Percentiles rank a stretch among this genome's conserved stretches.
Evolutionary conservation across 2,797 vertebrate species (phyloP).

Genomic region (Benthosema pterotum): DNA sequence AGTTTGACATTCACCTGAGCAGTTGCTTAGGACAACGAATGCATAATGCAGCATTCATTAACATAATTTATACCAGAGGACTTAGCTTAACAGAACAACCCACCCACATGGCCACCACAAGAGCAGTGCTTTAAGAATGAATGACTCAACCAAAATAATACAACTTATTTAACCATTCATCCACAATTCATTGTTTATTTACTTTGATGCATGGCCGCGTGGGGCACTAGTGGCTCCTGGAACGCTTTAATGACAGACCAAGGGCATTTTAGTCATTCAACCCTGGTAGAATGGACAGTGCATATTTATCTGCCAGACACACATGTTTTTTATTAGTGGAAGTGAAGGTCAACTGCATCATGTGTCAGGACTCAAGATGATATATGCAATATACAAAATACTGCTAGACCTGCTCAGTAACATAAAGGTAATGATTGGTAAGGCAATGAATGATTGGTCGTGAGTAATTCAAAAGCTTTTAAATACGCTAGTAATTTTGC

Average conservation of each 20-base stretch:
- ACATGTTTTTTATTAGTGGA: slow-evolving; percentile 6
- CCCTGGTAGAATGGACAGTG: slow-evolving; percentile 17
- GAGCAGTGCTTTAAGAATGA: too few species aligned
- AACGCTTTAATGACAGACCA: slow-evolving; percentile 23
- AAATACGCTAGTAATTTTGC: too few species aligned
- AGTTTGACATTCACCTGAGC: too few species aligned
- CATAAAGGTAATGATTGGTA: too few species aligned
- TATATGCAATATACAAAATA: too few species aligned
- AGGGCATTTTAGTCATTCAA: slow-evolving; percentile 29
- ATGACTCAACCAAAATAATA: too few species aligned
- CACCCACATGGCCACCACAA: too few species aligned
- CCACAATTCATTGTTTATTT: slow-evolving; percentile 9
- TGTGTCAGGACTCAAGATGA: neutral
- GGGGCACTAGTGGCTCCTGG: slow-evolving; percentile 16
- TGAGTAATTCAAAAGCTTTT: too few species aligned
- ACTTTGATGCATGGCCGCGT: slow-evolving; percentile 1
- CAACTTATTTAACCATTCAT: slow-evolving; percentile 11
- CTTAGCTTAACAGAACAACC: neutral
- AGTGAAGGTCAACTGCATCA: slow-evolving; percentile 7
- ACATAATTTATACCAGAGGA: neutral
- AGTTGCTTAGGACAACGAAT: neutral
- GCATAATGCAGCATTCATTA: neutral
- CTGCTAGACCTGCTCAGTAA: too few species aligned
- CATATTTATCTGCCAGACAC: slow-evolving; percentile 16
- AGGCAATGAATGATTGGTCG: too few species aligned